These are phyloP conservation scores for Nomada ferruginata DNA, from an alignment of 2,888 invertebrate species.

Conservation along the genomic window DNA sequence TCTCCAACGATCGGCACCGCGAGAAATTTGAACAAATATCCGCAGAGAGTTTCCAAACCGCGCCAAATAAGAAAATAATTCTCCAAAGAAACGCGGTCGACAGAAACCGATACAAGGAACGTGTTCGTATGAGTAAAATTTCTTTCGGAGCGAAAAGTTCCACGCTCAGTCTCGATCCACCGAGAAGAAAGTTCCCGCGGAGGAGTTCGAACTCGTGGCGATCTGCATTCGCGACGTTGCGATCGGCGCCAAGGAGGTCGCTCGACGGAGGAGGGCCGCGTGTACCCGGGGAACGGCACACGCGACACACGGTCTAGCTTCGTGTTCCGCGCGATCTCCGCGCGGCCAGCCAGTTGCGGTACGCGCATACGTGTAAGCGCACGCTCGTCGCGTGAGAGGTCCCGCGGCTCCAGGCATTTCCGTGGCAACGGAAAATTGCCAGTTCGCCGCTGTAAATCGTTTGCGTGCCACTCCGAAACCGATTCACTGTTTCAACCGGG, in stretches of 20 bases:
- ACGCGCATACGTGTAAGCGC: conserved; percentile 71
- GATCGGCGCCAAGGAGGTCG: conserved; percentile 31
- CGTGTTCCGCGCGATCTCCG: conserved; percentile 52
- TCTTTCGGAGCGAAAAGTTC: neutral
- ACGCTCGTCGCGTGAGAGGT: conserved; percentile 54
- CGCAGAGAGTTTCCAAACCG: too few relatives aligned
- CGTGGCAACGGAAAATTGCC: conserved; percentile 50
- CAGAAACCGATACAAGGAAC: too few relatives aligned
- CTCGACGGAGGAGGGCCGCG: conserved; percentile 51
- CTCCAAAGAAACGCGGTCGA: too few relatives aligned
- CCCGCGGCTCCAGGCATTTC: conserved; percentile 41
- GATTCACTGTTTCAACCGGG: neutral
- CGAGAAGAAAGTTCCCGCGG: neutral
- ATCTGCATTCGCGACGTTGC: conserved; percentile 4
- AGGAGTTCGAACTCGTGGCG: conserved; percentile 5
- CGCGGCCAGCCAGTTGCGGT: conserved; percentile 66
- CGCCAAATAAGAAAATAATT: too few relatives aligned
- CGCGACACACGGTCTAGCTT: conserved; percentile 67
- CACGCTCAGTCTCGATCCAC: neutral
- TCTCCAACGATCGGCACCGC: too few relatives aligned
- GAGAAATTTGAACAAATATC: too few relatives aligned
- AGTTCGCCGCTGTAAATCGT: conserved; percentile 29
- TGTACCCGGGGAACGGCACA: conserved; percentile 67
- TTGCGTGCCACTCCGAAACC: conserved; percentile 8
- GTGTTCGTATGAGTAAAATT: too few relatives aligned